These are phyloP conservation scores for Montipora capricornis DNA, from an alignment of 64 coral and sea anemone genomes.

Conservation along the genomic window DNA sequence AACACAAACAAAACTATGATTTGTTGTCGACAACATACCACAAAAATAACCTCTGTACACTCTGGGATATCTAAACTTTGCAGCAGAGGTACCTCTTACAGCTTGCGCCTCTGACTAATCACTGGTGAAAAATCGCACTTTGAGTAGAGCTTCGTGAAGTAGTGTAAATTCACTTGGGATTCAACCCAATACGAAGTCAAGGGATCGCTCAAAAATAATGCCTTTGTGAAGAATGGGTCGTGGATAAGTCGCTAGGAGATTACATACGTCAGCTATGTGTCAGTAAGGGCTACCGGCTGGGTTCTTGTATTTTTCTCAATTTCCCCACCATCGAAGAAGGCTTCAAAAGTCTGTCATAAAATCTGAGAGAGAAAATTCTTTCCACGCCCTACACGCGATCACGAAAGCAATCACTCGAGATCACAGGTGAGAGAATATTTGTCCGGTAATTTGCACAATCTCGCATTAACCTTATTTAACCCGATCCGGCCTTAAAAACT, in stretches of 20 bases:
- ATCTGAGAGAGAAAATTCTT: neutral
- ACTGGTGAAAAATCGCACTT: too few species aligned
- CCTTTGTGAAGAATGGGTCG: neutral
- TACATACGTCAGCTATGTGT: neutral
- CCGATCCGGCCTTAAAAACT: neutral
- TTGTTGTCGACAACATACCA: too few species aligned
- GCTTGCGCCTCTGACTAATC: too few species aligned
- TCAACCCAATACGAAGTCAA: too few species aligned
- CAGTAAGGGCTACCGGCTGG: neutral
- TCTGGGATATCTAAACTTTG: too few species aligned
- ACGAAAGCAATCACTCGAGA: too few species aligned
- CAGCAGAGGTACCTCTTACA: too few species aligned
- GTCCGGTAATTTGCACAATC: neutral
- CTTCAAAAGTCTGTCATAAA: neutral
- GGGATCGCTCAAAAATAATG: too few species aligned
- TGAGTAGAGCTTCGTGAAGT: too few species aligned
- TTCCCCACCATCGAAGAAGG: neutral
- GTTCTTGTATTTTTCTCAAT: neutral
- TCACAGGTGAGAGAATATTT: neutral
- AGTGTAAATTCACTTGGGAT: too few species aligned
- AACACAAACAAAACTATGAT: too few species aligned
- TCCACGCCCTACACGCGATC: neutral
- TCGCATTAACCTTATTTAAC: neutral
- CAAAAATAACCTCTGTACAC: too few species aligned
- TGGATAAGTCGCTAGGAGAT: neutral